Conservation (phyloP, 2,888 invertebrate species). For the Fragum fragum region DNA sequence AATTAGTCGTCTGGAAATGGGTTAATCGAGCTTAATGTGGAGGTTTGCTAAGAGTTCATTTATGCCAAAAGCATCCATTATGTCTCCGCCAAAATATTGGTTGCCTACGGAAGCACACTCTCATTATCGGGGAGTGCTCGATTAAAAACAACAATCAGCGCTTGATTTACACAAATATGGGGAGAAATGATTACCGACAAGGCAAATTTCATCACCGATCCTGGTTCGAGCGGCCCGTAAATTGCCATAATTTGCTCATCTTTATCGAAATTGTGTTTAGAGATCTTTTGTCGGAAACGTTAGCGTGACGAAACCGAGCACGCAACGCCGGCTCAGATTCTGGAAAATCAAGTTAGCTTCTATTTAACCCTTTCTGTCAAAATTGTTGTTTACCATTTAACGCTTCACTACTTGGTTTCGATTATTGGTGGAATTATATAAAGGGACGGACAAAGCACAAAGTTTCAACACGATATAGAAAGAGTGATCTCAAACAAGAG, state of each 20-base stretch:
- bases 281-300: constrained; percentile 65
- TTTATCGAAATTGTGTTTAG: constrained; percentile 61
- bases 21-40: too few relatives aligned
- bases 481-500: too few relatives aligned
- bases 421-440: too few relatives aligned
- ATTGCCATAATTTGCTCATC: constrained; percentile 67
- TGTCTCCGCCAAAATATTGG: constrained; percentile 47
- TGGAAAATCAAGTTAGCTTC: constrained; percentile 26
- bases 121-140: constrained; percentile 51
- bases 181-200: constrained; percentile 49
- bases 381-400: background rate
- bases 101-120: constrained; percentile 47
- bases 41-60: background rate
- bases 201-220: constrained; percentile 64
- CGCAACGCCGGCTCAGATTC: constrained; percentile 47
- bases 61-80: constrained; percentile 50
- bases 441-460: too few relatives aligned
- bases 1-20: too few relatives aligned
- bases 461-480: too few relatives aligned
- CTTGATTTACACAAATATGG: constrained; percentile 69
- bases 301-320: constrained; percentile 62
- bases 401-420: background rate
- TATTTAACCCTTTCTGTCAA: constrained; percentile 12
- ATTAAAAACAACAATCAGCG: constrained; percentile 61
- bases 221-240: constrained; percentile 55